Conservation (phyloP, 2,113 vertebrate genomes). For the Platanista minor region DNA sequence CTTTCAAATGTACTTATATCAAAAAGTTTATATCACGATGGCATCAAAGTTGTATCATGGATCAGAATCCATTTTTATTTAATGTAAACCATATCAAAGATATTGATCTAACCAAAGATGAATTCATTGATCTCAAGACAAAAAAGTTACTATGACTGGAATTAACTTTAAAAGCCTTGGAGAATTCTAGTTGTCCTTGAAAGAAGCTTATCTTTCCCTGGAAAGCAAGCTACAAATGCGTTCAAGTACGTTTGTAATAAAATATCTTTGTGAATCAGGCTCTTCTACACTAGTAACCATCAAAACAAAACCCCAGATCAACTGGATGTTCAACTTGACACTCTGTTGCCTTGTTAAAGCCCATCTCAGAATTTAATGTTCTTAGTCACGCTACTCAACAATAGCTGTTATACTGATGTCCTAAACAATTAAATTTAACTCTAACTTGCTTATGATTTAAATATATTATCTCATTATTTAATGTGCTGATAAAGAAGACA, state of each 20-base stretch:
- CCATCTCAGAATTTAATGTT: background rate
- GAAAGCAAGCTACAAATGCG: background rate
- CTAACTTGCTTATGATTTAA: conserved; percentile 29
- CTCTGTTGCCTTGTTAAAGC: background rate
- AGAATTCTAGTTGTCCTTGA: background rate
- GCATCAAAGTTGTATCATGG: background rate
- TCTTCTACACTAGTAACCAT: background rate
- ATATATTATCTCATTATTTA: conserved; percentile 25
- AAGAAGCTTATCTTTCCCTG: background rate
- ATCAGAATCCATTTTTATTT: background rate
- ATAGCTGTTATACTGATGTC: background rate
- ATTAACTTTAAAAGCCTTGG: background rate
- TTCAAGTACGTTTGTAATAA: conserved; percentile 5
- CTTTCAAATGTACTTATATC: conserved; percentile 17
- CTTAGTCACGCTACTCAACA: background rate
- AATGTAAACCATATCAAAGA: background rate
- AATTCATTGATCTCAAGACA: background rate
- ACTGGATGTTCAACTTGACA: background rate
- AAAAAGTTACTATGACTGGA: background rate
- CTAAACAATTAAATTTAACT: background rate
- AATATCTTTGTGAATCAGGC: background rate
- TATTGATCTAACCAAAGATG: background rate
- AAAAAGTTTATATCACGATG: background rate
- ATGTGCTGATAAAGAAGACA: background rate
- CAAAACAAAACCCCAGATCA: background rate